Evolutionary conservation across 2,113 vertebrate species (phyloP).

Genomic region (human): DNA sequence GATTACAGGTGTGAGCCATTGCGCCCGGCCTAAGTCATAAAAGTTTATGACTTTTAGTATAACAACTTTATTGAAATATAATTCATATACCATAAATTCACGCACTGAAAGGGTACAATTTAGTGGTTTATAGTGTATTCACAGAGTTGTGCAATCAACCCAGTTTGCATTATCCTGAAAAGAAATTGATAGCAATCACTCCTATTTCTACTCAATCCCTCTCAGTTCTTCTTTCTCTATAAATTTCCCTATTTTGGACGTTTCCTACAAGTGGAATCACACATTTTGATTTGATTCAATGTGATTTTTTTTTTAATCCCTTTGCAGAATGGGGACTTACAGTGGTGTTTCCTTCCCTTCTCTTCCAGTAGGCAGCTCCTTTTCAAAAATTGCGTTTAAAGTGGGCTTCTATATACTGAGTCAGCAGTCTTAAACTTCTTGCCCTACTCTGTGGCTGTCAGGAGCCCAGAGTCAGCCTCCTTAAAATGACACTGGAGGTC

Average conservation of each 20-base stretch:
- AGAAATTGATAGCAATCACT: background rate
- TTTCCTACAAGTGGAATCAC: background rate
- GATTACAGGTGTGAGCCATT: no score
- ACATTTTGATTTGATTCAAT: background rate
- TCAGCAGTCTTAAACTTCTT: background rate
- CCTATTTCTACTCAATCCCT: background rate
- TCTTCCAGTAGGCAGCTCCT: background rate
- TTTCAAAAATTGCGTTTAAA: slow-evolving; percentile 14
- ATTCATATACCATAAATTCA: background rate
- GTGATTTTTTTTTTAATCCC: background rate
- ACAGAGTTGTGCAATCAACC: background rate
- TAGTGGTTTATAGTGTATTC: background rate
- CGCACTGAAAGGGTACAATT: background rate
- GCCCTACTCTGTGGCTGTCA: background rate
- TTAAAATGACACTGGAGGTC: background rate
- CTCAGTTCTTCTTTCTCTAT: background rate
- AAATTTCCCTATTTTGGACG: background rate
- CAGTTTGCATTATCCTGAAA: background rate
- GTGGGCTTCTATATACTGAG: background rate
- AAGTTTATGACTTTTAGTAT: background rate
- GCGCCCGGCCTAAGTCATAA: background rate
- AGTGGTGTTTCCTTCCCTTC: background rate
- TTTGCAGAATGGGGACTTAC: background rate
- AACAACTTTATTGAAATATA: background rate
- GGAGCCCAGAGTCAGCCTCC: background rate